phyloP scores from a whole-genome alignment of 2,888 invertebrate genomes.

The Idaea biselata region DNA sequence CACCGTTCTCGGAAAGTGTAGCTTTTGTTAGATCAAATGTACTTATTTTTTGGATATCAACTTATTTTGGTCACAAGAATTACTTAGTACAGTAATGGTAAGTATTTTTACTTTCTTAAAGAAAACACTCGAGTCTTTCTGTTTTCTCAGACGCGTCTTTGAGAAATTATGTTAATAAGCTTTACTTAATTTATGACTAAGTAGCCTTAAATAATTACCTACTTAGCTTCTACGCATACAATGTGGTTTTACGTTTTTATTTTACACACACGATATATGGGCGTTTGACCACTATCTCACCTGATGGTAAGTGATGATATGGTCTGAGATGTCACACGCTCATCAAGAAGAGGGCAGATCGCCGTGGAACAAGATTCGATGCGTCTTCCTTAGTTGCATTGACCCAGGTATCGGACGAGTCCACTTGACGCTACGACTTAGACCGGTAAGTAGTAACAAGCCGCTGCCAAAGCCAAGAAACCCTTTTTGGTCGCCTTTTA shows the following conservation, averaged over 20 bases:
- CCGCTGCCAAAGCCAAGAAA: too few species aligned
- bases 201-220: not conserved
- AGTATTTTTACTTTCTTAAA: constrained; percentile 14
- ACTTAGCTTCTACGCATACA: not conserved
- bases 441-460: too few species aligned
- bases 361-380: too few species aligned
- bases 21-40: constrained; percentile 17
- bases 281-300: too few species aligned
- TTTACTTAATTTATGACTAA: not conserved
- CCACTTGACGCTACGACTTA: too few species aligned
- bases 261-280: too few species aligned
- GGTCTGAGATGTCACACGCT: too few species aligned
- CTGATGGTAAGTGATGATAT: too few species aligned
- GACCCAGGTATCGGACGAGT: too few species aligned
- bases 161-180: not conserved
- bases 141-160: not conserved
- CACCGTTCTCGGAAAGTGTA: constrained; percentile 18
- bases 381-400: too few species aligned
- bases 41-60: constrained; percentile 30
- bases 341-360: too few species aligned
- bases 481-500: too few species aligned
- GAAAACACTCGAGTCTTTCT: constrained; percentile 15
- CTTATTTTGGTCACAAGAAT: constrained; percentile 27
- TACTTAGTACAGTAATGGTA: constrained; percentile 23
- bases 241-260: not conserved